Evolutionary conservation across 2,113 vertebrate species (phyloP).

Genomic region (Polypterus senegalus): DNA sequence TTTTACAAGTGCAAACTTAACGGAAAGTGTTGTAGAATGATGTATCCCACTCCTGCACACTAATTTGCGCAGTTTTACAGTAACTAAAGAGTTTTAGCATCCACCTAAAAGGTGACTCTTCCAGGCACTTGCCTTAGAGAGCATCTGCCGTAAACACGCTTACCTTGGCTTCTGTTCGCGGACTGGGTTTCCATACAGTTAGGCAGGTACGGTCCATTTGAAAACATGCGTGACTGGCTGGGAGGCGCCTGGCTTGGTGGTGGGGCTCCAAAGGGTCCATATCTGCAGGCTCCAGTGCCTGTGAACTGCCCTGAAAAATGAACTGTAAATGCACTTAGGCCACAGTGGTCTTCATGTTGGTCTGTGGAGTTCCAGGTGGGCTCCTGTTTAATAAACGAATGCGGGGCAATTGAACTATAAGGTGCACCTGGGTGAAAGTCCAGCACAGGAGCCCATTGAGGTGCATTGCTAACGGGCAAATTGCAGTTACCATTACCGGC

Average conservation of each 20-base stretch:
- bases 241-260: conserved; percentile 50
- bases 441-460: conserved; percentile 84
- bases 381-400: conserved; percentile 94
- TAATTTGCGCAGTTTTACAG: too few species aligned
- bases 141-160: conserved; percentile 20
- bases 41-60: too few species aligned
- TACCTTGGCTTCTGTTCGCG: conserved; percentile 75
- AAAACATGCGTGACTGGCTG: conserved; percentile 75
- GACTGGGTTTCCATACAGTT: conserved; percentile 76
- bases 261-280: conserved; percentile 69
- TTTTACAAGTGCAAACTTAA: too few species aligned
- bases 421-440: conserved; percentile 78
- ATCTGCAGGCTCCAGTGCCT: conserved; percentile 78
- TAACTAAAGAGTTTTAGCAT: too few species aligned
- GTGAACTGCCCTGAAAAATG: conserved; percentile 92
- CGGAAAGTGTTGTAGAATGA: too few species aligned
- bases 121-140: too few species aligned
- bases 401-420: conserved; percentile 67
- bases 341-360: conserved; percentile 79
- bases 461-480: conserved; percentile 66
- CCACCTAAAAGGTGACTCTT: too few species aligned
- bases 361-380: conserved; percentile 77
- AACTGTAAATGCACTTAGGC: conserved; percentile 86
- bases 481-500: conserved; percentile 63
- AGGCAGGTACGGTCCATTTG: conserved; percentile 72